Evolutionary conservation across 1,140 invertebrate genomes (phyloP), one percentile per base, ranked within the genome.

Genomic region (Pachyrhynchus sulphureomaculatus): DNA sequence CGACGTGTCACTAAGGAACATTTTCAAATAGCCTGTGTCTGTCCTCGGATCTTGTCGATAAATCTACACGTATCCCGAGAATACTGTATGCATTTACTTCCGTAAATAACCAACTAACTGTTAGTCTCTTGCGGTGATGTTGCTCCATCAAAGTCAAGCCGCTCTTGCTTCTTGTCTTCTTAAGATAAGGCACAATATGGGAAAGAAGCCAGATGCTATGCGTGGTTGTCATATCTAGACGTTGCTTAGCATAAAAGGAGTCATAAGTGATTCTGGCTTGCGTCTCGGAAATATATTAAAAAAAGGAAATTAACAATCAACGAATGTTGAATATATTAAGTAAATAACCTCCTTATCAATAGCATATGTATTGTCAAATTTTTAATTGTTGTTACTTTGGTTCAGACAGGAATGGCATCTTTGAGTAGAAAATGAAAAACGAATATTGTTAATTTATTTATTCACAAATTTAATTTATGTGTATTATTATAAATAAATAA

Each of bases 91-190:
- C 37, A 20, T 39, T 41, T 54, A 54, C 51, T 54, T 54, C 51
- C 51, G 51, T 54, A 54, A 54, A 41, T 29, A 54, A 41, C 51
- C 37, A 37, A 2, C 29, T 32, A 51, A 39, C 37, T 39, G 36
- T 54, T 54, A 24, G 51, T 26, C 51, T 37, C 18, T 54, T 54
- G 51, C 51, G 36, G 51, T 54, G 51, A 54, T 36, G 51, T 41
- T 54, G 51, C 51, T 41, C 36, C 51, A 36, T 54, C 51, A 54
- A 41, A 39, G 37, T 36, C 18, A 36, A 24, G 26, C 32, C 32
- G 51, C 51, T 54, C n/a, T 41, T 54, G n/a, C 51, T 54, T 17
- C 47, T 23, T 49, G 15, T 49, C 51, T 39, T 36, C 20, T 20
- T 20, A 42, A 10, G 51, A 54, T 54, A 54, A 54, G 20, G 20